These are phyloP conservation scores for Chanos chanos DNA, from an alignment of 2,797 vertebrate genomes.

Conservation along the genomic window DNA sequence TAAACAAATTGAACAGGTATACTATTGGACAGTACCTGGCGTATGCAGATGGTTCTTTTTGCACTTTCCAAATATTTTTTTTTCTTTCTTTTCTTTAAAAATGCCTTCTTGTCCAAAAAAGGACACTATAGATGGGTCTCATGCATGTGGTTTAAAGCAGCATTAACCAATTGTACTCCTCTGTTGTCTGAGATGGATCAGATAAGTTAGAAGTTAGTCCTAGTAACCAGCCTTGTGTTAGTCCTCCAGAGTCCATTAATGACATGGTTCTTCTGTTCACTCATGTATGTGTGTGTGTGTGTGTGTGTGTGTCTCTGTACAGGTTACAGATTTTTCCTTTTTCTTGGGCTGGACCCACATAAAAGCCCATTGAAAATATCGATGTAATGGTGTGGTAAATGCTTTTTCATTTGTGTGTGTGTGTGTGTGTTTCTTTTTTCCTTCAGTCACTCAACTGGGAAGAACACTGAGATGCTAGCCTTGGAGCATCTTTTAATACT, in stretches of 20 bases:
- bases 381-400: slow-evolving; percentile 51
- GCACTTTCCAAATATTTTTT: slow-evolving; percentile 56
- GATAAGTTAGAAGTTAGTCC: slow-evolving; percentile 45
- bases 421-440: slow-evolving; percentile 29
- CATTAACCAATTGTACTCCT: slow-evolving; percentile 49
- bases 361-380: slow-evolving; percentile 60
- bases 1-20: slow-evolving; percentile 41
- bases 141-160: slow-evolving; percentile 60
- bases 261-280: slow-evolving; percentile 54
- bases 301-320: slow-evolving; percentile 64
- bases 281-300: slow-evolving; percentile 10
- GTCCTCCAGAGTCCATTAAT: slow-evolving; percentile 57
- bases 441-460: slow-evolving; percentile 45
- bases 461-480: slow-evolving; percentile 71
- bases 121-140: slow-evolving; percentile 44
- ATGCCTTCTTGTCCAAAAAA: slow-evolving; percentile 56
- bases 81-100: slow-evolving; percentile 40
- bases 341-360: slow-evolving; percentile 77
- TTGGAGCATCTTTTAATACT: slow-evolving; percentile 61
- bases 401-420: slow-evolving; percentile 56
- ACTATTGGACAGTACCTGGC: slow-evolving; percentile 41
- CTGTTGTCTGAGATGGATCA: slow-evolving; percentile 57
- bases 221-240: slow-evolving; percentile 53
- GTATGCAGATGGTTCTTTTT: slow-evolving; percentile 53
- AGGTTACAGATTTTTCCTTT: slow-evolving; percentile 72